These are phyloP conservation scores for Bryconaethiops microstoma DNA, from an alignment of 2,797 vertebrate species.

Conservation along the genomic window DNA sequence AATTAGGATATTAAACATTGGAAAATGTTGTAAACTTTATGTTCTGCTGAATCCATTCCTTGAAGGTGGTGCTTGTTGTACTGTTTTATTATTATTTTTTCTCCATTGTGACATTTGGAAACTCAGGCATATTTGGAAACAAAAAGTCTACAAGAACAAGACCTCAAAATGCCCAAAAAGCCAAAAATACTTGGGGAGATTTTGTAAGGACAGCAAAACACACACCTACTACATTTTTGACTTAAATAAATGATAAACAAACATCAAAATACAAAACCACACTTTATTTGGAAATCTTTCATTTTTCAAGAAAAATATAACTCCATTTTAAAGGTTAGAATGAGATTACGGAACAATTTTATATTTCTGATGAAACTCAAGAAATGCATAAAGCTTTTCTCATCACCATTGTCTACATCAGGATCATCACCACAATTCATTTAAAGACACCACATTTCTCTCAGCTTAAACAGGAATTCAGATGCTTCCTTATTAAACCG, in stretches of 20 bases:
- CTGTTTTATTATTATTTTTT: too few relatives aligned
- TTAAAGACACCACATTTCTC: background rate
- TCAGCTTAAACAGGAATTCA: background rate
- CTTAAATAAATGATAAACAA: background rate
- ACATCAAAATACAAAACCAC: background rate
- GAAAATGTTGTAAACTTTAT: too few relatives aligned
- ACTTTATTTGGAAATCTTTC: slow-evolving; percentile 14
- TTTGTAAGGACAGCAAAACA: background rate
- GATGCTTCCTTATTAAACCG: background rate
- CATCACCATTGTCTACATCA: background rate
- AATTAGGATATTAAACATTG: too few relatives aligned
- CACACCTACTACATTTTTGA: background rate
- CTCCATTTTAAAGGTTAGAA: background rate
- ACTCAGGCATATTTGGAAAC: background rate
- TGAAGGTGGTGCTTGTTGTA: background rate
- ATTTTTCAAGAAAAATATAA: slow-evolving; percentile 17
- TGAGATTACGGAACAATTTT: background rate
- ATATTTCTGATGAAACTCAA: slow-evolving; percentile 10
- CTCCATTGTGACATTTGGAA: too few relatives aligned
- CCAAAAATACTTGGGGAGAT: background rate
- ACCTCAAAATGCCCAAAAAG: background rate
- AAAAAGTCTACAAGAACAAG: background rate
- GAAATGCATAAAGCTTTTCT: background rate
- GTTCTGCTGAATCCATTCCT: too few relatives aligned
- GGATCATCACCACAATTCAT: background rate